Percentiles rank a stretch among this genome's conserved stretches.
Evolutionary conservation across 2,113 vertebrate species (phyloP).

Genomic region (Osmerus mordax): DNA sequence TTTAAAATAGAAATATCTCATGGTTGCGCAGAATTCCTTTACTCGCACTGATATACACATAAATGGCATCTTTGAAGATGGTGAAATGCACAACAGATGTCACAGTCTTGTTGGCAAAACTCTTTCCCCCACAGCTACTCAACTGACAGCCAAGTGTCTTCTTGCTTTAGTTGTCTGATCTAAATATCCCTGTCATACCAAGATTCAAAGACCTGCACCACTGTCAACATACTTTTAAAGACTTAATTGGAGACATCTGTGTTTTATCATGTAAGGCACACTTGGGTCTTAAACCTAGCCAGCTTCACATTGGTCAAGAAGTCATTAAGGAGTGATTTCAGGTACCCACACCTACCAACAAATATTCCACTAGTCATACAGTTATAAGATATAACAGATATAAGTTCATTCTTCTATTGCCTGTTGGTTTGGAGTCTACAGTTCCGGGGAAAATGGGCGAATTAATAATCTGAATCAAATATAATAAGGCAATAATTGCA

Average conservation of each 20-base stretch:
- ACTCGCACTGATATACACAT: slow-evolving; percentile 36
- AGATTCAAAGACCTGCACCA: slow-evolving; percentile 37
- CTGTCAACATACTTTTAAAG: slow-evolving; percentile 23
- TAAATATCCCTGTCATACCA: slow-evolving; percentile 46
- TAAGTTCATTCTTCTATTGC: too few species aligned
- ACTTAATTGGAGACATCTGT: not conserved
- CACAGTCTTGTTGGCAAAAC: slow-evolving; percentile 46
- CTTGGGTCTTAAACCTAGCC: too few species aligned
- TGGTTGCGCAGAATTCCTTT: slow-evolving; percentile 3
- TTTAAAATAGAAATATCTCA: not conserved
- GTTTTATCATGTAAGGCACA: not conserved
- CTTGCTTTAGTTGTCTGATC: slow-evolving; percentile 42
- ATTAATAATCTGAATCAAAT: not conserved
- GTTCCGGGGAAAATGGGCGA: too few species aligned
- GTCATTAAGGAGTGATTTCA: not conserved
- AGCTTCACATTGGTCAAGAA: not conserved
- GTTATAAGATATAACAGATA: too few species aligned
- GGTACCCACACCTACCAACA: not conserved
- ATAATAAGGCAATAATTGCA: not conserved
- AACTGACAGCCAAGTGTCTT: slow-evolving; percentile 50
- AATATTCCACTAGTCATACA: not conserved
- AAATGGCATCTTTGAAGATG: slow-evolving; percentile 43
- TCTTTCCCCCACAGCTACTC: slow-evolving; percentile 51
- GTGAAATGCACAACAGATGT: slow-evolving; percentile 53
- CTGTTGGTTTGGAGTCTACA: too few species aligned